Base-by-base conservation (phyloP, 2,888 invertebrate genomes). In the Penaeus monodon region DNA sequence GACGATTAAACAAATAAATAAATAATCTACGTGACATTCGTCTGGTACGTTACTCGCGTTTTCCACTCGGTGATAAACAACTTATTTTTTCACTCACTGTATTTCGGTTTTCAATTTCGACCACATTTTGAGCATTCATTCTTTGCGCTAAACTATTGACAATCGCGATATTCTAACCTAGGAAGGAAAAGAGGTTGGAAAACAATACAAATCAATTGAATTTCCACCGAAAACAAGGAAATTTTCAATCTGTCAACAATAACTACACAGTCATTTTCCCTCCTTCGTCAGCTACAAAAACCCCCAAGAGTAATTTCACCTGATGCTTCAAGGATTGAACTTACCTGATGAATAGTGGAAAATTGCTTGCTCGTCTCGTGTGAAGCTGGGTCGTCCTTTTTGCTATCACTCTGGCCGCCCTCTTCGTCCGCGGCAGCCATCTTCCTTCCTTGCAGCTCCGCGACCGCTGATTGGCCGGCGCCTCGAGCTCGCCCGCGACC, bases 351-450 rank as follows among this genome's bases (percentile, higher is more conserved):
- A 73, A 90, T 90, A 27, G 88, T 85, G 68, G 88, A 88, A 84
- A 87, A 86, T 38, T 87, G 85, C 68, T 87, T 90, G 78, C 85
- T 81, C 66, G 84, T 88, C 85, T 88, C 80, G 64, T 85, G 82
- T 88, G 79, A 64, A 33, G 83, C 74, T 80, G 81, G 68, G 83
- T 86, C 83, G 66, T 88, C 88, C 81, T 89, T 90, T 90, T 90
- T 90, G 81, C 66, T 90, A 81, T 90, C 90, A 88, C 88, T 90
- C 85, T 88, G 90, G 78, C 90, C 79, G 74, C 85, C 88, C 78
- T 87, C 90, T 73, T 89, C 88, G 38, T 89, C 88, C 86, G 86
- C 81, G 88, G 90, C 90, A 89, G 90, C 90, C 90, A 90, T 90
- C 88, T 90, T 90, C 88, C 87, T 87, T 78, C 84, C 81, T 74